These are phyloP conservation scores for Rhyzopertha dominica DNA, from an alignment of 1,140 invertebrate genomes.

Conservation along the genomic window DNA sequence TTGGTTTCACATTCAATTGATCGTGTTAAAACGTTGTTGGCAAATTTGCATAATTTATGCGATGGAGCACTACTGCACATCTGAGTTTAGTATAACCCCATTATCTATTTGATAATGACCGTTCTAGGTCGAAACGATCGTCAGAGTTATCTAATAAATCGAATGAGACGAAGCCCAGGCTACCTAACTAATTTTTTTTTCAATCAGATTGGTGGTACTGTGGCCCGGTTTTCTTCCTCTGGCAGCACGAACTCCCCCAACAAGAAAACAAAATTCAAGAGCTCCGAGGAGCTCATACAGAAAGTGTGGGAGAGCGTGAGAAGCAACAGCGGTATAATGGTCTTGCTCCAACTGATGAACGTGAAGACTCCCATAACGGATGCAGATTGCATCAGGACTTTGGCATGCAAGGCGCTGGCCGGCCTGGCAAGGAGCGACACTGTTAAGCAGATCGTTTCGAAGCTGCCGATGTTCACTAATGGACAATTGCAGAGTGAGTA, in stretches of 20 bases:
- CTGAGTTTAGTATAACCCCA: too few species aligned
- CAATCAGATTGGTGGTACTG: slow-evolving; percentile 56
- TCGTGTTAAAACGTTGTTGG: too few species aligned
- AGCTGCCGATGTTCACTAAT: slow-evolving; percentile 90
- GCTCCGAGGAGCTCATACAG: slow-evolving; percentile 79
- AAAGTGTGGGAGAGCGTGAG: slow-evolving; percentile 91
- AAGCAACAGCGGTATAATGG: slow-evolving; percentile 95
- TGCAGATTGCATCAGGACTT: slow-evolving; percentile 86
- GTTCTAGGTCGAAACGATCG: too few species aligned
- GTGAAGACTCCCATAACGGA: slow-evolving; percentile 94
- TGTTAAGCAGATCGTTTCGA: slow-evolving; percentile 91
- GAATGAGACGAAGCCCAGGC: too few species aligned
- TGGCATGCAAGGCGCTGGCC: slow-evolving; percentile 87
- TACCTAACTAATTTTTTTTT: slow-evolving; percentile 15
- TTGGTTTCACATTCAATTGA: too few species aligned
- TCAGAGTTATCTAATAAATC: too few species aligned
- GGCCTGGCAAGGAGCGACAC: slow-evolving; percentile 88
- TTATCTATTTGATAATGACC: too few species aligned
- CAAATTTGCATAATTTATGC: too few species aligned
- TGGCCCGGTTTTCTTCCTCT: slow-evolving; percentile 56
- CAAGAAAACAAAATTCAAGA: slow-evolving; percentile 67
- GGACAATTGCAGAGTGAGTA: slow-evolving; percentile 81
- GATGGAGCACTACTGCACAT: too few species aligned
- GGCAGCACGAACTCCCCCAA: slow-evolving; percentile 58
- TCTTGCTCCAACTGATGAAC: slow-evolving; percentile 76